phyloP scores from a whole-genome alignment of 2,888 invertebrate species.

The Zonitis immaculata region DNA sequence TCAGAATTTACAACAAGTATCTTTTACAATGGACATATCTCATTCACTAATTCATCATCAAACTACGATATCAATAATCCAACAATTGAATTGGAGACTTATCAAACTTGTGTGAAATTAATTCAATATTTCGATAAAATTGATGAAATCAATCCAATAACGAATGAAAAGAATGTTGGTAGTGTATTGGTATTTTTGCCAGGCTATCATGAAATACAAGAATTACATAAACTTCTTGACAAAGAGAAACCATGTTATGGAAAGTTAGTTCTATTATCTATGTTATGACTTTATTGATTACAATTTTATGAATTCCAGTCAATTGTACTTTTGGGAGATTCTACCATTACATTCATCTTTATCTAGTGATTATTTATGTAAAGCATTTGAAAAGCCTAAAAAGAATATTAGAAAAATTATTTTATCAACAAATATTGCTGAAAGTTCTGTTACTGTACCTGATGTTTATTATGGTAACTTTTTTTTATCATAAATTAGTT shows the following conservation, averaged over 20 bases:
- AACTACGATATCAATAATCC: constrained; percentile 57
- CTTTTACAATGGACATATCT: constrained; percentile 58
- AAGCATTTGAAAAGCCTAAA: constrained; percentile 59
- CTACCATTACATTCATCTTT: constrained; percentile 61
- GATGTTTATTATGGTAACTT: constrained; percentile 73
- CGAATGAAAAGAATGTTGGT: constrained; percentile 39
- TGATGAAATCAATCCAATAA: constrained; percentile 45
- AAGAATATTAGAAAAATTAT: constrained; percentile 73
- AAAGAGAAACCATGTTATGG: constrained; percentile 6
- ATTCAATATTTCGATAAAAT: constrained; percentile 58
- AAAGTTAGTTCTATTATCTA: not conserved
- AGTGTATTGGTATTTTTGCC: constrained; percentile 88
- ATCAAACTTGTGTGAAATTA: constrained; percentile 40
- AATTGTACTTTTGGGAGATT: constrained; percentile 38
- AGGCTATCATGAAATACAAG: constrained; percentile 80
- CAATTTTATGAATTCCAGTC: not conserved
- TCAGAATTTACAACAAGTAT: constrained; percentile 56
- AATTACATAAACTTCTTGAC: constrained; percentile 50
- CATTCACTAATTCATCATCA: not conserved
- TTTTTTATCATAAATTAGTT: not conserved
- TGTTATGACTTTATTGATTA: no score
- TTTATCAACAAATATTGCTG: constrained; percentile 86
- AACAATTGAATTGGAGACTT: constrained; percentile 37
- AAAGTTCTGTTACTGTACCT: constrained; percentile 87
- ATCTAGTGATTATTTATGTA: constrained; percentile 61